Base-by-base conservation (phyloP, 2,888 invertebrate genomes). In the Cantharis flavilabris region DNA sequence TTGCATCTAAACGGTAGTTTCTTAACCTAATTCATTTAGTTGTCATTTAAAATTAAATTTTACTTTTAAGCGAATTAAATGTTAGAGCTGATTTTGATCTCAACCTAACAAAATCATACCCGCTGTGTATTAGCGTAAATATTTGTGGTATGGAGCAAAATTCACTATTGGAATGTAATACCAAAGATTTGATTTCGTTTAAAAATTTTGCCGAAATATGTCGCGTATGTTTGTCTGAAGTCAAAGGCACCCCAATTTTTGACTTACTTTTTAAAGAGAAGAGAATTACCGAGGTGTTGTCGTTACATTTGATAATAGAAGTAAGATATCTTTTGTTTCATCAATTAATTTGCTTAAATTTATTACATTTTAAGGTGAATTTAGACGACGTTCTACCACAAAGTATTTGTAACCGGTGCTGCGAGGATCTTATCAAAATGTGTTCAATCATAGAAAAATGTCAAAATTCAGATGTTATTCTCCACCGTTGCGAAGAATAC, bases 381-480 rank as follows among this genome's bases (percentile, higher is more conserved):
- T 62, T 70, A 16, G 67, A 76, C 10, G 76, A 80, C 49, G n/a
- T 69, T 28, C 71, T 80, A 16, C 80, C 80, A 11, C 72, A 80
- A 70, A 74, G 75, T 64, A 80, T 80, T 28, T 80, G 80, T 71
- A 26, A 64, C 9, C 49, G 3, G 0, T 49, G 49, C 49, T 7
- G n/a, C 2, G 49, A 49, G 49, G 49, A n/a, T 0, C n/a, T 49
- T n/a, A 7, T 49, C n/a, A 49, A n/a, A n/a, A 49, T 49, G 49
- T 49, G 49, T n/a, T n/a, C n/a, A 7, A 5, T 49, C n/a, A 49
- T 49, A 49, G 70, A 73, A 33, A 79, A 79, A 73, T 79, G 77
- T 20, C 72, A 77, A 33, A 70, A 73, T 3, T 75, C 49, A 0
- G 49, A 49, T n/a, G 49, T n/a, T n/a, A 3, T 49, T 13, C 49